Conservation (phyloP, 2,113 vertebrate species). For the Ivindomyrus marchei region DNA sequence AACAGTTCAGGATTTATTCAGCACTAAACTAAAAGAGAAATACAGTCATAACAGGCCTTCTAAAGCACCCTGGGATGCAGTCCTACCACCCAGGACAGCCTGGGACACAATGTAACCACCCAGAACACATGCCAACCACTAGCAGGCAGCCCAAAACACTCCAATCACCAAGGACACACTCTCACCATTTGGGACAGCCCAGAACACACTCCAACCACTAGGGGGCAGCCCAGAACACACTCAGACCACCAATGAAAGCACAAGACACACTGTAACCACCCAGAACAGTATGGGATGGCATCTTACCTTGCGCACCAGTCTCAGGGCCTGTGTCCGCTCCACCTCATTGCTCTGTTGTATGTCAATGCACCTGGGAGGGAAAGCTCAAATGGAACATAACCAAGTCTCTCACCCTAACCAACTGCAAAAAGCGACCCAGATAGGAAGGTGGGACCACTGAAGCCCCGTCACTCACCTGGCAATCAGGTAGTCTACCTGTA, state of each 20-base stretch:
- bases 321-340: constrained; percentile 80
- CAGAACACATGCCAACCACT: background rate
- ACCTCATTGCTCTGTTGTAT: constrained; percentile 87
- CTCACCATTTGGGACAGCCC: background rate
- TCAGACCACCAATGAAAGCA: background rate
- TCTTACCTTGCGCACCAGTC: constrained; percentile 81
- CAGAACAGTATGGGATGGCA: background rate
- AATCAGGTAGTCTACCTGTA: constrained; percentile 85
- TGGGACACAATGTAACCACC: background rate
- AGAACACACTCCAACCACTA: background rate
- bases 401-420: background rate
- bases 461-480: constrained; percentile 62
- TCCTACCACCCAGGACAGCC: background rate
- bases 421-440: background rate
- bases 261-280: background rate
- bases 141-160: background rate
- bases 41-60: background rate
- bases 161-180: background rate
- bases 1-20: background rate
- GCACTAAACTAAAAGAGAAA: background rate
- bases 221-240: background rate
- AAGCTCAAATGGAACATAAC: background rate
- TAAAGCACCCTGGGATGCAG: background rate
- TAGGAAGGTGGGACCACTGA: background rate
- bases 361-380: constrained; percentile 72